A percentile compares a stretch with the other conserved stretches of the same genome.
Conservation (phyloP, 2,113 vertebrate species). For the Cepphus grylle region DNA sequence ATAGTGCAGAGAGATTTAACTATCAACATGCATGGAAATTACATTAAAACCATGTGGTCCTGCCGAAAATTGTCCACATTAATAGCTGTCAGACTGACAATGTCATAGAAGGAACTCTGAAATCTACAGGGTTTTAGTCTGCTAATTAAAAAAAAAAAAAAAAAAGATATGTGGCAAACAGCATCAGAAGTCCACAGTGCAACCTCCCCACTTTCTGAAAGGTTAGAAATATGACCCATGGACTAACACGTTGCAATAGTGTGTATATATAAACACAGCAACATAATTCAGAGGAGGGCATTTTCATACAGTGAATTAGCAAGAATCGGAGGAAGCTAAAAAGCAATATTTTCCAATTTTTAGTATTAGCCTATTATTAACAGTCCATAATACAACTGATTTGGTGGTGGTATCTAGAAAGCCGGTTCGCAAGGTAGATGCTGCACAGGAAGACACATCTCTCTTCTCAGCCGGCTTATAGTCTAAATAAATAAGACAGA, state of each 20-base stretch:
- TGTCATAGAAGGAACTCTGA: not conserved
- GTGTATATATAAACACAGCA: not conserved
- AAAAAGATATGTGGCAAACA: not conserved
- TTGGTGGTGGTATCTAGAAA: not conserved
- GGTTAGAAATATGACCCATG: not conserved
- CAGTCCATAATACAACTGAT: not conserved
- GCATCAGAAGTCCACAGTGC: not conserved
- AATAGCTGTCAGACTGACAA: not conserved
- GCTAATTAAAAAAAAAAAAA: not conserved
- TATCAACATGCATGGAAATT: not conserved
- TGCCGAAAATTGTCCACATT: not conserved
- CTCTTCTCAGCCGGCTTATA: not conserved
- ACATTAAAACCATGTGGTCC: not conserved
- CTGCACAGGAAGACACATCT: not conserved
- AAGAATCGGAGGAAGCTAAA: not conserved
- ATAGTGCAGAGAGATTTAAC: not conserved
- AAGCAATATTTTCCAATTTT: not conserved
- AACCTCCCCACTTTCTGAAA: not conserved
- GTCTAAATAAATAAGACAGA: not conserved
- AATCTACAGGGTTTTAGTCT: not conserved
- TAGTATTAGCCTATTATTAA: not conserved
- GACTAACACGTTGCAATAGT: not conserved
- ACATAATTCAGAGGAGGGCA: not conserved
- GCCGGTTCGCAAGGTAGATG: not conserved
- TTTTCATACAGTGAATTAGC: not conserved